Base-by-base conservation (phyloP, 2,797 vertebrate species). In the Dryobates pubescens region DNA sequence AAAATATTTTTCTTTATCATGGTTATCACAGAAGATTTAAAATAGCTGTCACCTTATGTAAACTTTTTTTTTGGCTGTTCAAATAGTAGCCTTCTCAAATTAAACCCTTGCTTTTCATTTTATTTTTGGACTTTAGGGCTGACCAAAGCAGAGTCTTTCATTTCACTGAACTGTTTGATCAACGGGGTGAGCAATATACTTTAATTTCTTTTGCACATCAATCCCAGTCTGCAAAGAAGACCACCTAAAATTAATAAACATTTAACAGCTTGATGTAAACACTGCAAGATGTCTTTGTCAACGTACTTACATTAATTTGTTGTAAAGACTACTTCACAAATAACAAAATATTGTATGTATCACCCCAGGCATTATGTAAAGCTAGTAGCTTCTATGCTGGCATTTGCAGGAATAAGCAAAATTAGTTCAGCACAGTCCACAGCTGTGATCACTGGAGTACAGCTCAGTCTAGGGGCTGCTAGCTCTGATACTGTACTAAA, bases 391-490 rank as follows among this genome's bases (percentile, higher is more conserved):
- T 95, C 81, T 91, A 32, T 41, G 63, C 64, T 65, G 82, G 86
- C 58, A 61, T 92, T 93, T 96, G 26, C 54, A 84, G 54, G 67
- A 86, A 92, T 76, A 94, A 86, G 84, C 45, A 93, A 88, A 92
- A 95, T 82, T 84, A 68, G 45, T 74, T 92, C 82, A 96, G 88
- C 53, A 74, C 57, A 65, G 41, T 59, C 82, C 79, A 88, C 89
- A 96, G 85, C 87, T 94, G 89, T 70, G 73, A 82, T 89, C 78
- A 76, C 43, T 78, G 34, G 67, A 88, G 74, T 78, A 86, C 77
- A 78, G 61, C 78, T 72, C 57, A 62, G 79, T 92, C 80, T 56
- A 78, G 45, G 75, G 63, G 47, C 58, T 0, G 6, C 58, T 88
- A 72, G 34, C 11, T 69, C 43, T 26, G 34, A 74, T 47, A 51